These are phyloP conservation scores for Gadopsis bispinosus DNA, from an alignment of 2,797 vertebrate genomes.

Conservation along the genomic window DNA sequence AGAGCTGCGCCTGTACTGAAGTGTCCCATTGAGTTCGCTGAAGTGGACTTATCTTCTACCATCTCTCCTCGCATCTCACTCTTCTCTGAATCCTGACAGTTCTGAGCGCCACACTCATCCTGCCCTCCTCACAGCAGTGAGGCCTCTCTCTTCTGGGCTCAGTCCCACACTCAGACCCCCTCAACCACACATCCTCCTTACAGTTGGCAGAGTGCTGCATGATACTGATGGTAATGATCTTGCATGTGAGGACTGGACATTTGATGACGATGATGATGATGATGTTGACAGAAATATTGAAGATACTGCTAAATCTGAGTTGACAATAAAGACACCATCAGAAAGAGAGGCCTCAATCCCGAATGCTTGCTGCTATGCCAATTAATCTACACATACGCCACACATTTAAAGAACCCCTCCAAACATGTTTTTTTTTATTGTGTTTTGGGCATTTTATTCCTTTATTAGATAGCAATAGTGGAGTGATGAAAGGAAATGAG, in stretches of 20 bases:
- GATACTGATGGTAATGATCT: conserved; percentile 38
- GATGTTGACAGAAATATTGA: conserved; percentile 15
- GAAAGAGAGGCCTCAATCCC: neutral
- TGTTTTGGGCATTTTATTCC: neutral
- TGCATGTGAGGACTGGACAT: conserved; percentile 15
- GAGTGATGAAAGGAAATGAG: neutral
- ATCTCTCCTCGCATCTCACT: conserved; percentile 51
- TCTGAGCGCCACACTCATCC: conserved; percentile 57
- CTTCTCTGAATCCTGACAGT: conserved; percentile 60
- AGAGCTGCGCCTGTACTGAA: conserved; percentile 63
- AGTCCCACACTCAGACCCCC: conserved; percentile 50
- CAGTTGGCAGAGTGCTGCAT: conserved; percentile 46
- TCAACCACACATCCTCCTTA: conserved; percentile 32
- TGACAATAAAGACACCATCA: neutral
- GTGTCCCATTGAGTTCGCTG: conserved; percentile 68
- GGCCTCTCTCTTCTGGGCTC: conserved; percentile 46
- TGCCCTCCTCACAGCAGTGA: conserved; percentile 48
- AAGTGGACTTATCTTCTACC: conserved; percentile 76
- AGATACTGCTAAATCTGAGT: neutral
- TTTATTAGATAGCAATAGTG: neutral
- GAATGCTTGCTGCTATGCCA: neutral
- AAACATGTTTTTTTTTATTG: no score
- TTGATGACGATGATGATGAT: neutral
- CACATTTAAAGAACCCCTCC: neutral
- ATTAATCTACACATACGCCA: neutral